Evolutionary conservation across 1,140 invertebrate species (phyloP), one percentile per base, ranked within the genome.

Genomic region (Orius insidiosus): DNA sequence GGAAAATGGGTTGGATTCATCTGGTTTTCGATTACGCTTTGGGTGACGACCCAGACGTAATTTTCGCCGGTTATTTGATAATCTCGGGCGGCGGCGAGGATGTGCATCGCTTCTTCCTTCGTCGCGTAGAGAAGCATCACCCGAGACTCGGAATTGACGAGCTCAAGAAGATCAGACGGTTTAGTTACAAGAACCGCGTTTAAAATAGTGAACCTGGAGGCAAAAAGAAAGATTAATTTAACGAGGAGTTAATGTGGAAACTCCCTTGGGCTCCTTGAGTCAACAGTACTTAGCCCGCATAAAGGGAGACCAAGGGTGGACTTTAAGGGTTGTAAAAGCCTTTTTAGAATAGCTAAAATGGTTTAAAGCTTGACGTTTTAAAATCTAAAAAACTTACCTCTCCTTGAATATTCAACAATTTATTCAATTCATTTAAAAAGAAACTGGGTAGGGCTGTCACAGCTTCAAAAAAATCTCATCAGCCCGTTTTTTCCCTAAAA

Each of bases 21-120:
- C 43, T 67, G 56, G 56, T 78, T 80, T 58, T 74, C 86, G 33
- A 95, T 85, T 36, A 92, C 87, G 55, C 85, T 87, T 61, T 94
- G 86, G n/a, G 87, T 92, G 0, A 92, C 86, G 39, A 97, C 85
- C 92, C 92, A 96, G 5, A 95, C 86, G 60, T 93, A 95, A 60
- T 93, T 90, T 59, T 89, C 83, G 2, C 86, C 87, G 1, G 88
- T 93, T 37, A 95, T 75, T 52, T 87, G 84, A 51, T 87, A 70
- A 53, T 85, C 76, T 46, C 72, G 69, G 2, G 89, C 89, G 9
- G 74, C 75, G 2, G 72, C 72, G 36, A 97, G 65, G 19, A 98
- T 94, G 46, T 75, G 72, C 14, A 76, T 75, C 0, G 89, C 88
- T 60, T 93, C 87, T 53, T 83, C 77, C 48, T 80, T 72, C 8